phyloP scores from a whole-genome alignment of 2,113 vertebrate species.

The Mormyrus iriodes region DNA sequence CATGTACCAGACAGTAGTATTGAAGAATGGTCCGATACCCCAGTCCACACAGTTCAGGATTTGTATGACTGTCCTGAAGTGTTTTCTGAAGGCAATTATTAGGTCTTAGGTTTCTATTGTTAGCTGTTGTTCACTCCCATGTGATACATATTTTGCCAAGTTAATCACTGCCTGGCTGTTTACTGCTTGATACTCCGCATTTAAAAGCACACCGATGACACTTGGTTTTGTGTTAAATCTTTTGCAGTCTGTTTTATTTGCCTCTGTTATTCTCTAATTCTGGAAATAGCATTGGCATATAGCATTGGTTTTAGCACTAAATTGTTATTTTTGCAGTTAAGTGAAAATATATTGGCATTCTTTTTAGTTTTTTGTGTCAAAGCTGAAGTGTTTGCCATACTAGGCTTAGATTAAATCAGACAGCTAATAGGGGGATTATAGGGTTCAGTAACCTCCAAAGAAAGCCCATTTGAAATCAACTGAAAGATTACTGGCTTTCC shows the following conservation, averaged over 20 bases:
- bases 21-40: not conserved
- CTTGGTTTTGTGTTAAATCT: not conserved
- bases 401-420: not conserved
- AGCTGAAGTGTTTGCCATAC: not conserved
- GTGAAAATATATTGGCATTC: not conserved
- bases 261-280: not conserved
- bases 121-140: not conserved
- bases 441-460: not conserved
- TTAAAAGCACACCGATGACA: not conserved
- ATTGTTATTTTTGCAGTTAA: not conserved
- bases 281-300: too few relatives aligned
- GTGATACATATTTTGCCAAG: not conserved
- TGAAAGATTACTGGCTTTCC: constrained; percentile 23
- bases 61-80: not conserved
- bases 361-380: not conserved
- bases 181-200: not conserved
- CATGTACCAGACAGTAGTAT: not conserved
- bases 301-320: not conserved
- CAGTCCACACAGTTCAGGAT: not conserved
- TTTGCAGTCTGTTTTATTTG: not conserved
- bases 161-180: not conserved
- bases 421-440: not conserved
- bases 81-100: not conserved
- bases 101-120: not conserved
- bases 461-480: constrained; percentile 12